Evolutionary conservation across 2,888 invertebrate species (phyloP).

Genomic region (Saturnia pavonia): DNA sequence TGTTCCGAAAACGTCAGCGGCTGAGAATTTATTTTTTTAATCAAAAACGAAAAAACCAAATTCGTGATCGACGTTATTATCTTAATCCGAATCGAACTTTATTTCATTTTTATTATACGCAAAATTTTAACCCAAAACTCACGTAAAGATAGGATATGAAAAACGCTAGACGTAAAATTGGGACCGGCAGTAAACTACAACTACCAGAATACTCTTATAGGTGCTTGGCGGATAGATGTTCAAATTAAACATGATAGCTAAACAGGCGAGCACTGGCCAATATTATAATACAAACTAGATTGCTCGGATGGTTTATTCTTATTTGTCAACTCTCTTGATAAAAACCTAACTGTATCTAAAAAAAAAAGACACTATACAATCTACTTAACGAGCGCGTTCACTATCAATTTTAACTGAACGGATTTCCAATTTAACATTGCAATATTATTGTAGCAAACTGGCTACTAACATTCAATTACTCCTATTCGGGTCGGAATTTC

Average conservation of each 20-base stretch:
- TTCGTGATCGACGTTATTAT: neutral
- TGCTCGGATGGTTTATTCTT: neutral
- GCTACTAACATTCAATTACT: neutral
- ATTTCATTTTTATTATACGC: neutral
- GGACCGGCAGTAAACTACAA: no score
- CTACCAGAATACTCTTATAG: no score
- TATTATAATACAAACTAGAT: no score
- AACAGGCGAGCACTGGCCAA: no score
- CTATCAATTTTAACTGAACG: neutral
- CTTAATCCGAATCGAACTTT: neutral
- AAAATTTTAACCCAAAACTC: neutral
- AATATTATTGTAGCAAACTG: neutral
- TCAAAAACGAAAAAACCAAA: no score
- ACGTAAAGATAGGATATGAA: neutral
- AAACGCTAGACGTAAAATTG: no score
- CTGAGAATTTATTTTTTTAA: no score
- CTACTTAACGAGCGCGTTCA: neutral
- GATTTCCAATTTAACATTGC: neutral
- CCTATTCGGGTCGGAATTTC: no score
- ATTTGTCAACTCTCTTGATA: neutral
- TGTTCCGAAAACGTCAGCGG: no score
- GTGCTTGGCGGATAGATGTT: no score
- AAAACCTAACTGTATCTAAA: neutral
- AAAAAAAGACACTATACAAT: neutral
- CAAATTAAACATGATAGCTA: no score